phyloP scores from a whole-genome alignment of 2,888 invertebrate genomes.

The Dicyrtomina minuta region DNA sequence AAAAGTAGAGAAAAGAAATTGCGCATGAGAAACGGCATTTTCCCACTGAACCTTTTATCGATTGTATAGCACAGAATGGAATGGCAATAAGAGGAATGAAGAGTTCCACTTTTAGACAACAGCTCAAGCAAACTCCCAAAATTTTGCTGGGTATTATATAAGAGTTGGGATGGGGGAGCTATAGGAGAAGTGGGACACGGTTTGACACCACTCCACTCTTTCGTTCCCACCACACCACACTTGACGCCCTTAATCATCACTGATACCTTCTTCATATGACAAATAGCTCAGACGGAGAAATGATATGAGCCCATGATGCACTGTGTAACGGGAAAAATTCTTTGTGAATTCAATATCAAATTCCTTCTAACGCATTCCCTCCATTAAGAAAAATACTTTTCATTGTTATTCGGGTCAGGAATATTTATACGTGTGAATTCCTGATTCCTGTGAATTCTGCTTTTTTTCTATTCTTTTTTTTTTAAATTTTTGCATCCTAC shows the following conservation, averaged over 20 bases:
- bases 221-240: neutral
- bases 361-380: neutral
- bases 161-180: neutral
- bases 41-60: conserved; percentile 33
- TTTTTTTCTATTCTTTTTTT: too few relatives aligned
- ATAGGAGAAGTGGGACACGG: conserved; percentile 13
- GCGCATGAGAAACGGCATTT: conserved; percentile 31
- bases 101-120: conserved; percentile 25
- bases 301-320: too few relatives aligned
- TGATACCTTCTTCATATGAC: neutral
- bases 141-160: neutral
- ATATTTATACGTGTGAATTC: neutral
- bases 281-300: too few relatives aligned
- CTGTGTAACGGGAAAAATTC: neutral
- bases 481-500: too few relatives aligned
- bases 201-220: conserved; percentile 25
- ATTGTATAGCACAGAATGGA: conserved; percentile 15
- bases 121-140: neutral
- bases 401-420: too few relatives aligned
- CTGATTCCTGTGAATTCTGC: neutral
- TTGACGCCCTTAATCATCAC: conserved; percentile 22
- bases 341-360: neutral
- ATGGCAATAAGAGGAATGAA: neutral
- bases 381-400: too few relatives aligned
- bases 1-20: conserved; percentile 17